Evolutionary conservation across 2,888 invertebrate genomes (phyloP).

Genomic region (Dusona sp.): DNA sequence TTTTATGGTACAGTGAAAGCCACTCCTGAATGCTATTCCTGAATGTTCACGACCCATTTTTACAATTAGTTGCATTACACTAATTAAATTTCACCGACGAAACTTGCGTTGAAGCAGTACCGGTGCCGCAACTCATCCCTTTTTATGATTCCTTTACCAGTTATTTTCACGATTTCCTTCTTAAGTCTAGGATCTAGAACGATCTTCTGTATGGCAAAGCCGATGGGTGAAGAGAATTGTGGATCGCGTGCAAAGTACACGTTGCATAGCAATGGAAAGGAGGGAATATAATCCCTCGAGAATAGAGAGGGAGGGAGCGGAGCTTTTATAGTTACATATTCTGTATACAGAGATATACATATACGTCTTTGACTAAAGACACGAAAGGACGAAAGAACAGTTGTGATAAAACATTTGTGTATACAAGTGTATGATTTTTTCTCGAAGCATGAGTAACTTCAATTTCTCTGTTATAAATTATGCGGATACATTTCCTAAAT

Average conservation of each 20-base stretch:
- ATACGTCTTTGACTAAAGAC: conserved; percentile 31
- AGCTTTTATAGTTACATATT: conserved; percentile 39
- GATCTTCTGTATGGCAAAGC: conserved; percentile 52
- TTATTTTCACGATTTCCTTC: conserved; percentile 58
- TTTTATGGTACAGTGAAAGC: not conserved
- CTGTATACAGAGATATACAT: conserved; percentile 3
- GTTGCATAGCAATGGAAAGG: conserved; percentile 37
- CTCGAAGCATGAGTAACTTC: conserved; percentile 42
- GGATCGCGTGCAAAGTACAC: conserved; percentile 64
- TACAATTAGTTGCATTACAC: conserved; percentile 57
- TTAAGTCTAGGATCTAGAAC: conserved; percentile 31
- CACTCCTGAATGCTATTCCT: conserved; percentile 2
- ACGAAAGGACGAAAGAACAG: conserved; percentile 39
- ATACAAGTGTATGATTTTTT: conserved; percentile 41
- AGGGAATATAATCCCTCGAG: conserved; percentile 58
- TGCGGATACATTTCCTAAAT: conserved; percentile 31
- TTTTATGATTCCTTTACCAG: conserved; percentile 40
- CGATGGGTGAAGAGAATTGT: conserved; percentile 50
- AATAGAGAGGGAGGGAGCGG: conserved; percentile 35
- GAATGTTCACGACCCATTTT: conserved; percentile 47
- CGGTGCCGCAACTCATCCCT: conserved; percentile 25
- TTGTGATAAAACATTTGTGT: conserved; percentile 28
- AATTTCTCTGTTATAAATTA: conserved; percentile 44
- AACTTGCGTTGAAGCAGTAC: conserved; percentile 14
- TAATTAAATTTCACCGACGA: conserved; percentile 56